These are phyloP conservation scores for Watsonalla binaria DNA, from an alignment of 2,888 invertebrate species.

Conservation along the genomic window DNA sequence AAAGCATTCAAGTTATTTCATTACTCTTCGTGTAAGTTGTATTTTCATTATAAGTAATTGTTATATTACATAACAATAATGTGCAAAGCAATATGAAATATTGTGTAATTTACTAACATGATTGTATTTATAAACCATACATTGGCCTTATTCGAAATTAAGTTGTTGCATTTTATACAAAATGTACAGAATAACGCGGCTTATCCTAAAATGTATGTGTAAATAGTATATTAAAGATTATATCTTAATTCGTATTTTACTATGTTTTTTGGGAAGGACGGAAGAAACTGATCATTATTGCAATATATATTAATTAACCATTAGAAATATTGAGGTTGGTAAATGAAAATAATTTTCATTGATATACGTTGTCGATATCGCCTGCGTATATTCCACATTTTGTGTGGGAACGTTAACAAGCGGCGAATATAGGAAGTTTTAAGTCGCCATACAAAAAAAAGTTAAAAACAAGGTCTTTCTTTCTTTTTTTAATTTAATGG, in stretches of 20 bases:
- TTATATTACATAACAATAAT: background rate
- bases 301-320: too few relatives aligned
- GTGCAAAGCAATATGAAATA: constrained; percentile 9
- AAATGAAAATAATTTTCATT: too few relatives aligned
- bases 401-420: too few relatives aligned
- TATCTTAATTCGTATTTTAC: constrained; percentile 15
- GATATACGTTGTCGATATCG: too few relatives aligned
- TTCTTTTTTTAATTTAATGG: too few relatives aligned
- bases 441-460: too few relatives aligned
- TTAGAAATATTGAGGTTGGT: too few relatives aligned
- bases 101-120: constrained; percentile 9
- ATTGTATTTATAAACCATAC: constrained; percentile 24
- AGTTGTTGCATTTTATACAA: constrained; percentile 40
- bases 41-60: background rate
- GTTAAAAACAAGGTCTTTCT: too few relatives aligned
- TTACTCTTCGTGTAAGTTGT: background rate
- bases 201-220: constrained; percentile 56
- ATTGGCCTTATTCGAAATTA: constrained; percentile 57
- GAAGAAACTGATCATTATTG: too few relatives aligned
- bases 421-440: too few relatives aligned
- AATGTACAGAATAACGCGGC: constrained; percentile 47
- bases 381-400: too few relatives aligned
- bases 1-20: background rate
- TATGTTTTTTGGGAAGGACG: too few relatives aligned
- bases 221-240: constrained; percentile 54